Conservation (phyloP, 2,113 vertebrate genomes). For the Grammomys surdaster region DNA sequence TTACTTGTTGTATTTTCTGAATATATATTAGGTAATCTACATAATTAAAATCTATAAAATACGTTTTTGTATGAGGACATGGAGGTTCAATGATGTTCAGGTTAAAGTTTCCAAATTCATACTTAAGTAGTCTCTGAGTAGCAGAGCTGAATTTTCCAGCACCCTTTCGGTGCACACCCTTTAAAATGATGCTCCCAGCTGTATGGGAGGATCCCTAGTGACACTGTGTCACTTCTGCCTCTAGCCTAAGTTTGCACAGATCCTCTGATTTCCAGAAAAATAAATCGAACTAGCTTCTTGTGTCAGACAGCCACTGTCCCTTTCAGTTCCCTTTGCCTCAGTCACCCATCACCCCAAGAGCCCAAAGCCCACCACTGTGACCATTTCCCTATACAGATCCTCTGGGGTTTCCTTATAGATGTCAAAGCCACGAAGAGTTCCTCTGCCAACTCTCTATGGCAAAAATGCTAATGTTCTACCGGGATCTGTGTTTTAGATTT, state of each 20-base stretch:
- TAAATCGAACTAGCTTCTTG: neutral
- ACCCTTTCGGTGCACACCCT: accelerated
- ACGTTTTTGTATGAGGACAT: neutral
- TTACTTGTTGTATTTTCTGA: neutral
- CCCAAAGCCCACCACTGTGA: neutral
- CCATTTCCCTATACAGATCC: conserved; percentile 6
- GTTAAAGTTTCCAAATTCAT: neutral
- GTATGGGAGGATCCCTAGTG: neutral
- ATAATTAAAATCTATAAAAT: accelerated
- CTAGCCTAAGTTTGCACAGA: neutral
- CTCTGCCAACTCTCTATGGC: neutral
- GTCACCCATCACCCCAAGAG: neutral
- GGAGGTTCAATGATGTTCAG: neutral
- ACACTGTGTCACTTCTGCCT: neutral
- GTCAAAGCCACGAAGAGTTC: too few species aligned
- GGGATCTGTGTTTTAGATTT: neutral
- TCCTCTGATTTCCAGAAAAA: neutral
- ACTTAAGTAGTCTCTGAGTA: neutral
- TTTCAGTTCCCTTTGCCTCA: conserved; percentile 47
- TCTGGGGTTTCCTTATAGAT: neutral
- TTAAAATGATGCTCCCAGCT: accelerated
- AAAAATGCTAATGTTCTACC: accelerated
- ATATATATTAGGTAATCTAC: neutral
- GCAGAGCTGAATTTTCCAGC: neutral
- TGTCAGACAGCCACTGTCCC: conserved; percentile 18